A percentile compares a stretch with the other conserved stretches of the same genome.
phyloP scores from a whole-genome alignment of 2,797 vertebrate species.

The Scyliorhinus canicula region DNA sequence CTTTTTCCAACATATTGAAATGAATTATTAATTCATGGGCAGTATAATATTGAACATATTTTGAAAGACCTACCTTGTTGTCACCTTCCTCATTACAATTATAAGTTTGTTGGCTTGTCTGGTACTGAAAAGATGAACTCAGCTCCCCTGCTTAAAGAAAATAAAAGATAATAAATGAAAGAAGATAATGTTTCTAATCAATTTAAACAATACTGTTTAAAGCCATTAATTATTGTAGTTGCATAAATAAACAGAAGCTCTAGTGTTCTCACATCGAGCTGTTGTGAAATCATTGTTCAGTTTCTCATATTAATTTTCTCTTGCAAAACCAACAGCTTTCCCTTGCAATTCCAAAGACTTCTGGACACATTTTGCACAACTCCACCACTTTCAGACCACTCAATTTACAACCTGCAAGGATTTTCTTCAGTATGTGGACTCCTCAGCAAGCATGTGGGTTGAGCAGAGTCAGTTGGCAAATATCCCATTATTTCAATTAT shows the following conservation, averaged over 20 bases:
- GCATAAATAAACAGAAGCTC: not conserved
- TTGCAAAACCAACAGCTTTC: not conserved
- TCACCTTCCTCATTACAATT: constrained; percentile 17
- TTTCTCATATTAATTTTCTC: not conserved
- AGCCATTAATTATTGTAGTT: not conserved
- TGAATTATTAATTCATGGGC: not conserved
- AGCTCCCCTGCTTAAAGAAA: constrained; percentile 24
- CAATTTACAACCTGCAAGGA: not conserved
- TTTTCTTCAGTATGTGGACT: not conserved
- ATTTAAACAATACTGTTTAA: constrained; percentile 4
- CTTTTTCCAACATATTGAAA: not conserved
- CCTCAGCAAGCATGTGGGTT: not conserved
- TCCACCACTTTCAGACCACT: not conserved
- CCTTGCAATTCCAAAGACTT: not conserved
- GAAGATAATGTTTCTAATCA: not conserved
- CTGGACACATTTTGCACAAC: not conserved
- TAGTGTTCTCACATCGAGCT: no score
- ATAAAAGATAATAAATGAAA: not conserved
- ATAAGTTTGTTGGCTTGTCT: constrained; percentile 12
- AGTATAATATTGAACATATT: not conserved
- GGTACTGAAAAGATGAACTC: constrained; percentile 10
- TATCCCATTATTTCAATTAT: not conserved
- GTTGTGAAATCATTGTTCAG: not conserved
- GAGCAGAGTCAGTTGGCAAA: not conserved
- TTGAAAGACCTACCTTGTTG: constrained; percentile 8